Base-by-base conservation (phyloP, 2,113 vertebrate species). In the Lagopus muta region DNA sequence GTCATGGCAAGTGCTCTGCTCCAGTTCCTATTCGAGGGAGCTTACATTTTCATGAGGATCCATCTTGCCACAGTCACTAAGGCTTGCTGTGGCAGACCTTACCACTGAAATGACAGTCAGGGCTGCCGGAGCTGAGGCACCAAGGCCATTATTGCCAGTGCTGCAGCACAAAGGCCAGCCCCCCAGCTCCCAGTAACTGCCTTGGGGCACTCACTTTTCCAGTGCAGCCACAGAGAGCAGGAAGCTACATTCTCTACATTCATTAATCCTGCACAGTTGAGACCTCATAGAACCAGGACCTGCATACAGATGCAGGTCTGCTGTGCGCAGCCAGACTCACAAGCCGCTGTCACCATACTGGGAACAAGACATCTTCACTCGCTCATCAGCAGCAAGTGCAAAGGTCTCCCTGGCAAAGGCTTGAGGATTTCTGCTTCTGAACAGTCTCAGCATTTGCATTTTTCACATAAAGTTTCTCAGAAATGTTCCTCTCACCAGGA, bases 191-290 rank as follows among this genome's bases (percentile, higher is more conserved):
- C 0, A 3, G 20, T 3, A 2, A 19, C 70, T 66, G 58, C 69
- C 54, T 69, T 1, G 1, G 4, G 32, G 8, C 60, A 64, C 36
- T 67, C 45, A 2, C 82, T 55, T 5, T 1, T 73, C 45, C 34
- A n/a, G 22, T 34, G 55, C 43, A 52, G 18, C 32, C 36, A 42
- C 28, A 25, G 58, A 6, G 4, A 71, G 50, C 50, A 58, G 47
- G 34, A 40, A 24, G 67, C 57, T 50, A 19, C 3, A 1, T 17
- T 87, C 61, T 40, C 43, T 8, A 13, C 0, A 0, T 7, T 27
- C 47, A 58, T 28, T 21, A 25, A 2, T 14, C 34, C 55, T 8
- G 34, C 1, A 2, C n/a, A 55, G 62, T 9, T 1, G 0, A 42
- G 61, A 34, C 32, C 42, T 7, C 2, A 6, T 9, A 45, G 66